Conservation (phyloP, 2,888 invertebrate species). For the Heterodera filipjevi region DNA sequence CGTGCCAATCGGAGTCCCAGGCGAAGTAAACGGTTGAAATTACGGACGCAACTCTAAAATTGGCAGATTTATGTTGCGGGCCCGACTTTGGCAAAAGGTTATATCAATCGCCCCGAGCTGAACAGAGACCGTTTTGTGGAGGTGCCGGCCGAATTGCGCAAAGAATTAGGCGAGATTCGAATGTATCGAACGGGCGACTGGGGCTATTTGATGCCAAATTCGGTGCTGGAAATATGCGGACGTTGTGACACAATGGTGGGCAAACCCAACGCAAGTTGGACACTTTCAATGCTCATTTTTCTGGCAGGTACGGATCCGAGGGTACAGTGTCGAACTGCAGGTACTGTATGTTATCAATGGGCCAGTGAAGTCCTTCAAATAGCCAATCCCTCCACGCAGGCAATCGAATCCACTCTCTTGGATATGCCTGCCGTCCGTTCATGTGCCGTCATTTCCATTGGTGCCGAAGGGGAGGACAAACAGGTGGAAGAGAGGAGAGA, state of each 20-base stretch:
- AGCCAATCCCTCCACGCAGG: conserved; percentile 52
- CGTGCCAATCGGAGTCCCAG: conserved; percentile 67
- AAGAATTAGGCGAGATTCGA: conserved; percentile 40
- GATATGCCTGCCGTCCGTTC: conserved; percentile 65
- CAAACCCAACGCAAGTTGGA: background rate
- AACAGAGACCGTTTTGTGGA: conserved; percentile 55
- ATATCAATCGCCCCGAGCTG: conserved; percentile 67
- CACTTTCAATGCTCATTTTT: background rate
- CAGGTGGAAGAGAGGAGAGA: conserved; percentile 16
- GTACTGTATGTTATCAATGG: too few species aligned
- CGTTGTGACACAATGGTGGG: conserved; percentile 67
- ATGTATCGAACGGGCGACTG: conserved; percentile 66
- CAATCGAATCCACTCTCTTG: conserved; percentile 67
- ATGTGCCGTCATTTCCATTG: conserved; percentile 66
- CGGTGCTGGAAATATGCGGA: conserved; percentile 68
- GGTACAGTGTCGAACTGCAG: conserved; percentile 68
- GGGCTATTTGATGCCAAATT: conserved; percentile 67
- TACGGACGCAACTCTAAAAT: background rate
- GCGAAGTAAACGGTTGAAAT: conserved; percentile 63
- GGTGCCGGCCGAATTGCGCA: conserved; percentile 44
- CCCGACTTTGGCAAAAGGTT: conserved; percentile 66
- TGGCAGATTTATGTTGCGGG: conserved; percentile 66
- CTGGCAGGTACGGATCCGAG: conserved; percentile 65
- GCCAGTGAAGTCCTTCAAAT: too few species aligned
- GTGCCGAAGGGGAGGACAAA: conserved; percentile 68